phyloP scores from a whole-genome alignment of 2,797 vertebrate species.

The Tokudaia muenninki region DNA sequence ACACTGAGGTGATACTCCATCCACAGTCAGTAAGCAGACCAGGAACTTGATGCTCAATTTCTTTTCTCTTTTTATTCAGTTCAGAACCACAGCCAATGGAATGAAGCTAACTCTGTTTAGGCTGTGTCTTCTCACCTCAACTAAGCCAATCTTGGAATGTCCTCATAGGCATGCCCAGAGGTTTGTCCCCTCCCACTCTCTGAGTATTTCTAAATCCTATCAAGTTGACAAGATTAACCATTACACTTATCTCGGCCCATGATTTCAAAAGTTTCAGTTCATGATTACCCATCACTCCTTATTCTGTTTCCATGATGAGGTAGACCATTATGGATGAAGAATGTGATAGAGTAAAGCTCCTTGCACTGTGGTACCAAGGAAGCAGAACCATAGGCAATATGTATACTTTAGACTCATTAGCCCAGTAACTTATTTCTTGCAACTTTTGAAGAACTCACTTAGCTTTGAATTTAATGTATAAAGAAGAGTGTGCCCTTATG shows the following conservation, averaged over 20 bases:
- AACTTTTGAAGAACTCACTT: neutral
- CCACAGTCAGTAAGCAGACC: neutral
- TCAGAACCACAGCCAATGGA: neutral
- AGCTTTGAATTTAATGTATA: neutral
- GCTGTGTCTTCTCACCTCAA: neutral
- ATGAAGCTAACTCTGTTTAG: neutral
- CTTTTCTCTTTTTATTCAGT: neutral
- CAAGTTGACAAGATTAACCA: neutral
- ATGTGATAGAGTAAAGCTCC: neutral
- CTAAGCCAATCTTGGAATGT: neutral
- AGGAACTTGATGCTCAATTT: neutral
- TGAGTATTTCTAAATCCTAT: neutral
- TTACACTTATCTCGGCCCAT: neutral
- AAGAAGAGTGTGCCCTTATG: too few relatives aligned
- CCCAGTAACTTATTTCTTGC: neutral
- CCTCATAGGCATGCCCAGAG: neutral
- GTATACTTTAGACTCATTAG: neutral
- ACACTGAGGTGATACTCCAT: neutral
- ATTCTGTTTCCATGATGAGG: neutral
- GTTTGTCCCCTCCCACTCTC: neutral
- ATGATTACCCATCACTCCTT: neutral
- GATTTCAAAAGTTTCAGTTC: neutral
- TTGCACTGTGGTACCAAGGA: neutral
- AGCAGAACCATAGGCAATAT: neutral
- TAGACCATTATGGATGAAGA: neutral